Conservation (phyloP, 2,888 invertebrate species). For the Chloromyia formosa region DNA sequence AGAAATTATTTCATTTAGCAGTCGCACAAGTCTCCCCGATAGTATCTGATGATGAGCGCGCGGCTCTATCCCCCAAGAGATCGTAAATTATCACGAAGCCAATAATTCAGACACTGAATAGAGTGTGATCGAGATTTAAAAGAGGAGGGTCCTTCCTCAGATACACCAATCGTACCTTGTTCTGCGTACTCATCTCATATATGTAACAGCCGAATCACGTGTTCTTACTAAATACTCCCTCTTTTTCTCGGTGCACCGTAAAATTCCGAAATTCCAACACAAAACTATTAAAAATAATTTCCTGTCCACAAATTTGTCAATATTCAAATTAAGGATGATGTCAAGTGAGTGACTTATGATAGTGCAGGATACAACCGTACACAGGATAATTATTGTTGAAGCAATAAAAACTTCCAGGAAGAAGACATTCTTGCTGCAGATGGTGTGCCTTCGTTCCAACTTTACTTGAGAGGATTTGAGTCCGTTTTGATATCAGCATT, state of each 20-base stretch:
- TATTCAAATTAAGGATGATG: slow-evolving; percentile 49
- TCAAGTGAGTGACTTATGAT: slow-evolving; percentile 47
- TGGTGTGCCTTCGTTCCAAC: too few relatives aligned
- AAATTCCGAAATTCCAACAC: slow-evolving; percentile 13
- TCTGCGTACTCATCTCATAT: too few relatives aligned
- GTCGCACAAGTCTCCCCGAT: neutral
- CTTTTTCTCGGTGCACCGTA: neutral
- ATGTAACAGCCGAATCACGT: too few relatives aligned
- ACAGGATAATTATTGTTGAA: neutral
- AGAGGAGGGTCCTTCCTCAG: neutral
- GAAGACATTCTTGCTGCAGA: neutral
- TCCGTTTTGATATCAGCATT: too few relatives aligned
- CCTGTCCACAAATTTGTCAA: slow-evolving; percentile 48
- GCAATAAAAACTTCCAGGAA: neutral
- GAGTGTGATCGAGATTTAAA: neutral
- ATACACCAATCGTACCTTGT: neutral
- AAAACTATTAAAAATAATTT: too few relatives aligned
- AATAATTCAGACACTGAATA: slow-evolving; percentile 27
- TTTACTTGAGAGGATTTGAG: too few relatives aligned
- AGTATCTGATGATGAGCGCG: neutral
- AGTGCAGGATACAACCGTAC: neutral
- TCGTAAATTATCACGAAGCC: slow-evolving; percentile 32
- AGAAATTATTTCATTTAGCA: slow-evolving; percentile 33
- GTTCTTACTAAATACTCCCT: too few relatives aligned
- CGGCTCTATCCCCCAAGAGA: slow-evolving; percentile 10